Conservation (phyloP, 1,140 invertebrate species). For the Campoletis sonorensis region DNA sequence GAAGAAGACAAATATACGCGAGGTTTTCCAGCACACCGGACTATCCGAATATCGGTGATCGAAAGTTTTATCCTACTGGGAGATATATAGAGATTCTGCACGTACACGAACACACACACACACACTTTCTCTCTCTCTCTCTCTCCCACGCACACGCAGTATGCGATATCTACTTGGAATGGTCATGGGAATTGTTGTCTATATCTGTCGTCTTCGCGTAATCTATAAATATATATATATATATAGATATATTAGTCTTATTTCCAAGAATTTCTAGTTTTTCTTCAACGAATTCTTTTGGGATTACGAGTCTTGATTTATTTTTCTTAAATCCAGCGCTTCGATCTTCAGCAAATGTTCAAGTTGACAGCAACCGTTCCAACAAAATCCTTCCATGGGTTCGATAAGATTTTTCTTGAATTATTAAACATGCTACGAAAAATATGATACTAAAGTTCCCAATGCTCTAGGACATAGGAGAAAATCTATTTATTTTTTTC, state of each 20-base stretch:
- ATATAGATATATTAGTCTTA: not conserved
- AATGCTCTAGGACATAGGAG: too few species aligned
- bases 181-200: slow-evolving; percentile 17
- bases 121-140: too few species aligned
- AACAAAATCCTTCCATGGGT: not conserved
- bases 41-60: slow-evolving; percentile 20
- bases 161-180: not conserved
- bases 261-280: not conserved
- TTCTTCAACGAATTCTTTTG: not conserved
- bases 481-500: too few species aligned
- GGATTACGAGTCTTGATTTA: not conserved
- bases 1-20: slow-evolving; percentile 7
- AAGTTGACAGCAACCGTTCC: not conserved
- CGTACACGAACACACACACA: not conserved
- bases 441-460: too few species aligned
- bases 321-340: not conserved
- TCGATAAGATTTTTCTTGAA: too few species aligned
- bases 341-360: not conserved
- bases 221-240: too few species aligned
- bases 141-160: too few species aligned
- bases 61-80: slow-evolving; percentile 30
- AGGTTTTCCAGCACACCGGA: not conserved
- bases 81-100: not conserved
- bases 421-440: too few species aligned
- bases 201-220: not conserved